Base-by-base conservation (phyloP, 2,888 invertebrate genomes). In the Leucophenga montana region DNA sequence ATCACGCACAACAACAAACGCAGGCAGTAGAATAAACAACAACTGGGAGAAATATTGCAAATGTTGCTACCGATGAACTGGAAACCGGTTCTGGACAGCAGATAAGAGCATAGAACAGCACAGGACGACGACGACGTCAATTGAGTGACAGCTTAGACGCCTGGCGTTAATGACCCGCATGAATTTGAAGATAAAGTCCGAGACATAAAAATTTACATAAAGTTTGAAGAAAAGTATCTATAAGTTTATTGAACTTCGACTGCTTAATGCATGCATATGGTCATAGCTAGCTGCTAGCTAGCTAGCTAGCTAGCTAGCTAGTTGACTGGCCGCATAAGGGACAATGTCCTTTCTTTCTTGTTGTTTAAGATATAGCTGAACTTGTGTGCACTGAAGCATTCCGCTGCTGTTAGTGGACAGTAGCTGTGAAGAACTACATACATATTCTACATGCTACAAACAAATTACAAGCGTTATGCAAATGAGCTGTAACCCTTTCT, bases 81-180 rank as follows among this genome's bases (percentile, higher is more conserved):
- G 66, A 69, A 86, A 85, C 85, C 85, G 86, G 85, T 85, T 86
- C 80, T 84, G 86, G 85, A 82, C 85, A 85, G 74, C 61, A 46
- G 27, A 27, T 27, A 27, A 27, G 48, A 46, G 18, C 48, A 48
- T 18, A 46, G 18, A 13, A 53, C 53, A 54, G 54, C 33, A 22
- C 3, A 16, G n/a, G 39, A 39, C 44, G 16, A 48, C 14, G 39
- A 39, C 44, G 16, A 48, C 14, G 50, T 27, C 27, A 18, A n/a
- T 48, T 68, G 69, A 74, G 64, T 68, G 75, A 74, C 71, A 67
- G 72, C 65, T 66, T 48, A n/a, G 50, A 59, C 71, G 68, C 53
- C 53, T 61, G 22, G 70, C 67, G 54, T 64, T 70, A 75, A 76
- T 76, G 72, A 75, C 84, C 84, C 82, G 81, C 84, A 83, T 83